These are phyloP conservation scores for Capitulum mitella DNA, from an alignment of 2,888 invertebrate species.

Conservation along the genomic window DNA sequence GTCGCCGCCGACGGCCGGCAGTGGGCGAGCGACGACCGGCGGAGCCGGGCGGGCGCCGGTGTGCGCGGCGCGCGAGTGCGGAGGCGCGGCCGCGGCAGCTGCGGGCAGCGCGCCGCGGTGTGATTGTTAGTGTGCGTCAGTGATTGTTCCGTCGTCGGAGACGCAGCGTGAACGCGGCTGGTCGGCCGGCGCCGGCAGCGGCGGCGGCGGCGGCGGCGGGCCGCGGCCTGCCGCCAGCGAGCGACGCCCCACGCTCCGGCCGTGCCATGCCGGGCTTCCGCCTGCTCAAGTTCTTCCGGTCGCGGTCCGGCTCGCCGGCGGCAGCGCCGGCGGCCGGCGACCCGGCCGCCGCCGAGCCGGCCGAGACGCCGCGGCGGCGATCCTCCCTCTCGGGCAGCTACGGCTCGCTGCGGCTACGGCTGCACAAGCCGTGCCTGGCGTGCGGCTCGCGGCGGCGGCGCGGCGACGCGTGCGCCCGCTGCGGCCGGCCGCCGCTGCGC, in stretches of 20 bases:
- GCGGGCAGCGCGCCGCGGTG: no score
- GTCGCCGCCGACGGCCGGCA: slow-evolving; percentile 19
- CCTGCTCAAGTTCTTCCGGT: slow-evolving; percentile 33
- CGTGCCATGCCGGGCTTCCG: slow-evolving; percentile 33
- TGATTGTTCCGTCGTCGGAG: no score
- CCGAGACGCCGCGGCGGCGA: slow-evolving; percentile 29
- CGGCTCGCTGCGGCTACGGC: slow-evolving; percentile 4
- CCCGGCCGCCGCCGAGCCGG: slow-evolving; percentile 33
- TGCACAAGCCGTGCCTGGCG: slow-evolving; percentile 1
- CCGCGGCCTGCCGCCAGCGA: no score
- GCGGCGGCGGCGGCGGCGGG: no score
- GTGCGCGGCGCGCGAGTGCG: slow-evolving; percentile 24
- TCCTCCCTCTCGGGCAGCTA: neutral
- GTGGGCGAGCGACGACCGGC: slow-evolving; percentile 33
- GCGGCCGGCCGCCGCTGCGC: neutral
- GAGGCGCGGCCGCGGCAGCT: no score
- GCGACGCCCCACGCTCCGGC: no score
- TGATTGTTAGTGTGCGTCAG: no score
- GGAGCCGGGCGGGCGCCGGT: slow-evolving; percentile 31
- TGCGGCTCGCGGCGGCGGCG: neutral
- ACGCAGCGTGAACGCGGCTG: no score
- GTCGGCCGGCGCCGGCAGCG: no score
- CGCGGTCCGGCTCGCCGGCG: slow-evolving; percentile 28
- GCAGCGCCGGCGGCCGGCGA: slow-evolving; percentile 30
- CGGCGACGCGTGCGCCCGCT: neutral